Percentiles rank a stretch among this genome's conserved stretches.
phyloP scores from a whole-genome alignment of 2,888 invertebrate genomes.

The Metallyticus violacea region DNA sequence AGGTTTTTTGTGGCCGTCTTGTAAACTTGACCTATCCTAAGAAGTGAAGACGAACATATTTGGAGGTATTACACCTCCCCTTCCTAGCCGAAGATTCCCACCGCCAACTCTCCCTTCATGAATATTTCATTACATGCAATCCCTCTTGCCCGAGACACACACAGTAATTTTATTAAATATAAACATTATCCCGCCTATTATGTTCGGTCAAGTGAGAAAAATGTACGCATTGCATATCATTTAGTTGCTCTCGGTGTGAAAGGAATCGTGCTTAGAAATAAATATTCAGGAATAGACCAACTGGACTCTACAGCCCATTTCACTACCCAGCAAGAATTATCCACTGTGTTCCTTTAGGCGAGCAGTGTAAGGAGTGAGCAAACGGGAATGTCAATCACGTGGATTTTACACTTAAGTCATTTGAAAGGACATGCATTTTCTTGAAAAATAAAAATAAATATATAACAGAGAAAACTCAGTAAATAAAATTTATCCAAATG shows the following conservation, averaged over 20 bases:
- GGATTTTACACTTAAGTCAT: too few relatives aligned
- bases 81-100: neutral
- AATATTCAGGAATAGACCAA: too few relatives aligned
- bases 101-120: neutral
- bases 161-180: neutral
- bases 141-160: neutral
- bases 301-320: too few relatives aligned
- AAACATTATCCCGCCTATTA: neutral
- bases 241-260: neutral
- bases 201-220: neutral
- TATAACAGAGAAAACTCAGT: too few relatives aligned
- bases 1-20: neutral
- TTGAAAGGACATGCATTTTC: too few relatives aligned
- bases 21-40: neutral
- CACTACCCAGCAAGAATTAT: too few relatives aligned
- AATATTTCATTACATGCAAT: neutral
- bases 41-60: neutral
- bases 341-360: too few relatives aligned
- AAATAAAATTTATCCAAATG: too few relatives aligned
- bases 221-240: neutral
- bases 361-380: too few relatives aligned
- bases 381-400: too few relatives aligned
- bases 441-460: too few relatives aligned
- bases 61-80: neutral
- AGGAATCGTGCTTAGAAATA: too few relatives aligned